These are phyloP conservation scores for Tachystola acroxantha DNA, from an alignment of 2,888 invertebrate species.

Conservation along the genomic window DNA sequence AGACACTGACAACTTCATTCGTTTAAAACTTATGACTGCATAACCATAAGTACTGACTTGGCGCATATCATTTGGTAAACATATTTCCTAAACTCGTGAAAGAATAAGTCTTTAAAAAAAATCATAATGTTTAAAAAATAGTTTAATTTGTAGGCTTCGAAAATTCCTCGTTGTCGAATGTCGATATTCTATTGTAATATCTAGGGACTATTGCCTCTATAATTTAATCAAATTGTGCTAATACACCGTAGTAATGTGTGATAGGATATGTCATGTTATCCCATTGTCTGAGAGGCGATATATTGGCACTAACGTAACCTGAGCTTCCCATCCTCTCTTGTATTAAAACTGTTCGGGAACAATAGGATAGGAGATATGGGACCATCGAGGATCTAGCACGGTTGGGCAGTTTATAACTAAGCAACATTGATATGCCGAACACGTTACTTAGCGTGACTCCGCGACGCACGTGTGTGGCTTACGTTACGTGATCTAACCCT, in stretches of 20 bases:
- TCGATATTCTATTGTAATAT: too few species aligned
- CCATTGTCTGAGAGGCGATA: slow-evolving; percentile 30
- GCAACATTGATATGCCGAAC: slow-evolving; percentile 36
- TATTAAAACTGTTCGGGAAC: not conserved
- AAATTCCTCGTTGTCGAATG: too few species aligned
- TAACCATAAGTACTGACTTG: too few species aligned
- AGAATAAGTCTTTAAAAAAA: too few species aligned
- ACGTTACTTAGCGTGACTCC: slow-evolving; percentile 53
- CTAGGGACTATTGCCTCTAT: not conserved
- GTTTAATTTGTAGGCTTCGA: too few species aligned
- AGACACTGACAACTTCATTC: slow-evolving; percentile 5
- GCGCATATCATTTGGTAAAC: too few species aligned
- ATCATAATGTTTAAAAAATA: too few species aligned
- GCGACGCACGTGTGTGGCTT: slow-evolving; percentile 50
- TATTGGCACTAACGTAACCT: slow-evolving; percentile 25
- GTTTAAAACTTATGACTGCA: slow-evolving; percentile 9
- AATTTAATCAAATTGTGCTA: slow-evolving; percentile 12
- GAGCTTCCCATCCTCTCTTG: slow-evolving; percentile 19
- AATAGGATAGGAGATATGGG: not conserved
- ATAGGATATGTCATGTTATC: slow-evolving; percentile 27
- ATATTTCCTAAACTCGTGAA: too few species aligned
- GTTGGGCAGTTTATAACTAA: slow-evolving; percentile 34
- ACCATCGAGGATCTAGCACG: slow-evolving; percentile 25
- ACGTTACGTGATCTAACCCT: slow-evolving; percentile 29
- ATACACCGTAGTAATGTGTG: slow-evolving; percentile 20